phyloP scores from a whole-genome alignment of 2,888 invertebrate genomes.

The Cerastis rubricosa region DNA sequence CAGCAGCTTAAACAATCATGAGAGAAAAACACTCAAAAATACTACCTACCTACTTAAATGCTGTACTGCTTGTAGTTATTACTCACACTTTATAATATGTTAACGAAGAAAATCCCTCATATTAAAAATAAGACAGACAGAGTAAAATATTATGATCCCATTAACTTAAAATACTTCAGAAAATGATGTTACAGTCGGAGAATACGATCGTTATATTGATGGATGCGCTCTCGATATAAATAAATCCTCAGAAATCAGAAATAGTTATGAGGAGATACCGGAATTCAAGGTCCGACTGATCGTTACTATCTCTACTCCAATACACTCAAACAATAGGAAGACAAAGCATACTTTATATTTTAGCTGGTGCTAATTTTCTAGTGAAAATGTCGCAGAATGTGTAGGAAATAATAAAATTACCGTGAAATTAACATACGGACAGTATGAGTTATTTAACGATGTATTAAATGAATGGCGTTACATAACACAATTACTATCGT shows the following conservation, averaged over 20 bases:
- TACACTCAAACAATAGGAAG: slow-evolving; percentile 32
- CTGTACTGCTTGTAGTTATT: not conserved
- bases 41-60: not conserved
- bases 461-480: slow-evolving; percentile 44
- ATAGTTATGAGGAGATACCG: slow-evolving; percentile 48
- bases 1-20: not conserved
- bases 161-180: slow-evolving; percentile 42
- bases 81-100: slow-evolving; percentile 4
- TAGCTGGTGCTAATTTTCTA: slow-evolving; percentile 23
- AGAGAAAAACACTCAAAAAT: not conserved
- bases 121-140: slow-evolving; percentile 1
- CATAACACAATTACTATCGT: slow-evolving; percentile 47
- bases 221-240: slow-evolving; percentile 53
- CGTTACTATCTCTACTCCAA: slow-evolving; percentile 24
- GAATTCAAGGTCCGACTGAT: slow-evolving; percentile 48
- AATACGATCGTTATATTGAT: slow-evolving; percentile 46
- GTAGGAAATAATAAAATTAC: slow-evolving; percentile 41
- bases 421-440: slow-evolving; percentile 47
- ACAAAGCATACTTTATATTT: slow-evolving; percentile 27
- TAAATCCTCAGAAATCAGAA: slow-evolving; percentile 52
- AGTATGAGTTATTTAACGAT: slow-evolving; percentile 45
- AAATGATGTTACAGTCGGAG: slow-evolving; percentile 36
- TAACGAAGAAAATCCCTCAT: not conserved
- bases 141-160: slow-evolving; percentile 37
- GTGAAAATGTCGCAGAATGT: slow-evolving; percentile 24